phyloP scores from a whole-genome alignment of 2,797 vertebrate genomes.

The Semotilus atromaculatus region DNA sequence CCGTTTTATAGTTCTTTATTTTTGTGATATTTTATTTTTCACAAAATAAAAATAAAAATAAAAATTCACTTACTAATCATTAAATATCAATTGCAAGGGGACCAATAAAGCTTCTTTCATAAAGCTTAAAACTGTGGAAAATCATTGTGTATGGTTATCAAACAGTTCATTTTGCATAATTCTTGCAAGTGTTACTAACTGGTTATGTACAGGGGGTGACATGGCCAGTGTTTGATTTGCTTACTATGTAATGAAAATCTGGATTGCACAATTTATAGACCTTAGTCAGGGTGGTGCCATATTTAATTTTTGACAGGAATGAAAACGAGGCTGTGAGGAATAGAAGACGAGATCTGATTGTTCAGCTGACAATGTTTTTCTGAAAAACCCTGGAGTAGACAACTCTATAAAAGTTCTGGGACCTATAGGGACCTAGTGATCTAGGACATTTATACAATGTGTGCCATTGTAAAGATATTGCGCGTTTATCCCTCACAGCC shows the following conservation, averaged over 20 bases:
- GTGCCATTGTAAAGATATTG: neutral
- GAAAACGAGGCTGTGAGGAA: neutral
- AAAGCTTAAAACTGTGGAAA: slow-evolving; percentile 70
- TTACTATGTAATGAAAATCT: neutral
- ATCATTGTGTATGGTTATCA: slow-evolving; percentile 70
- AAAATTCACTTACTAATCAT: slow-evolving; percentile 65
- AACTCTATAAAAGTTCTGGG: no score
- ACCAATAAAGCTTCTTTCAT: slow-evolving; percentile 77
- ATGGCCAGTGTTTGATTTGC: neutral
- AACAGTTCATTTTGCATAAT: slow-evolving; percentile 3
- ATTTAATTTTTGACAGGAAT: neutral
- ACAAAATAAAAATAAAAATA: slow-evolving; percentile 56
- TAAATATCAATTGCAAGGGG: slow-evolving; percentile 57
- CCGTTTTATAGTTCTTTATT: slow-evolving; percentile 60
- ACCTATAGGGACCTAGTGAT: neutral
- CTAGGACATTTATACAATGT: neutral
- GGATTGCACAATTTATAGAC: neutral
- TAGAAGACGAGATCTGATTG: neutral
- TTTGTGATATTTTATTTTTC: slow-evolving; percentile 66
- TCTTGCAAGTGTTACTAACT: neutral
- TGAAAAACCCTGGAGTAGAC: no score
- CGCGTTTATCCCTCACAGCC: neutral
- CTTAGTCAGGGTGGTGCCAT: neutral
- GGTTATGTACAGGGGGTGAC: neutral
- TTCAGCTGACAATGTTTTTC: neutral